Conservation (phyloP, 1,140 invertebrate genomes). For the Ladona fulva region DNA sequence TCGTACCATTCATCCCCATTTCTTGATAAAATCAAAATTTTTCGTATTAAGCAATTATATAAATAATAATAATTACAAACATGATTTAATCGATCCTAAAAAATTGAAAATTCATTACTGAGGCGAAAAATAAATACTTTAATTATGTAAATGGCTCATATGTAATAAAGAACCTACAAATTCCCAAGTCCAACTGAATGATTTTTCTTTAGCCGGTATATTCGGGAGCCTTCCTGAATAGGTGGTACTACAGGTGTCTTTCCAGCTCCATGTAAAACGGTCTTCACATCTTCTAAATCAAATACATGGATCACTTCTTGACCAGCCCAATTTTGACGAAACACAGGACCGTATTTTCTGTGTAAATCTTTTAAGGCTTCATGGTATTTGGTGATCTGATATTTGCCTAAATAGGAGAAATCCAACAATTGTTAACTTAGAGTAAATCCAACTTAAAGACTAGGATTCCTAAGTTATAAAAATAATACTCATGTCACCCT, state of each 20-base stretch:
- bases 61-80: too few relatives aligned
- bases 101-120: too few relatives aligned
- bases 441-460: too few relatives aligned
- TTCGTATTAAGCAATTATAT: too few relatives aligned
- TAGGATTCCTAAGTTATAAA: too few relatives aligned
- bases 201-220: slow-evolving; percentile 38
- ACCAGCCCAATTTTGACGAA: slow-evolving; percentile 29
- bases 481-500: too few relatives aligned
- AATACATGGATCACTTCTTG: slow-evolving; percentile 32
- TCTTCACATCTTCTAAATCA: slow-evolving; percentile 34
- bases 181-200: slow-evolving; percentile 46
- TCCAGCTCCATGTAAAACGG: slow-evolving; percentile 35
- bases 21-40: slow-evolving; percentile 26
- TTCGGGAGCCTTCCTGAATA: slow-evolving; percentile 39
- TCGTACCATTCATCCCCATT: slow-evolving; percentile 44
- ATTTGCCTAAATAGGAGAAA: slow-evolving; percentile 26
- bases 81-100: too few relatives aligned
- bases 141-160: too few relatives aligned
- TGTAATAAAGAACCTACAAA: slow-evolving; percentile 32
- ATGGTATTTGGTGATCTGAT: slow-evolving; percentile 30
- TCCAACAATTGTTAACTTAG: too few relatives aligned
- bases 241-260: slow-evolving; percentile 41
- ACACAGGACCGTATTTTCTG: slow-evolving; percentile 32
- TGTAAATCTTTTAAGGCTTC: slow-evolving; percentile 28
- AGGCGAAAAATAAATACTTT: too few relatives aligned